phyloP scores from a whole-genome alignment of 2,797 vertebrate genomes.

The Rhinophrynus dorsalis region DNA sequence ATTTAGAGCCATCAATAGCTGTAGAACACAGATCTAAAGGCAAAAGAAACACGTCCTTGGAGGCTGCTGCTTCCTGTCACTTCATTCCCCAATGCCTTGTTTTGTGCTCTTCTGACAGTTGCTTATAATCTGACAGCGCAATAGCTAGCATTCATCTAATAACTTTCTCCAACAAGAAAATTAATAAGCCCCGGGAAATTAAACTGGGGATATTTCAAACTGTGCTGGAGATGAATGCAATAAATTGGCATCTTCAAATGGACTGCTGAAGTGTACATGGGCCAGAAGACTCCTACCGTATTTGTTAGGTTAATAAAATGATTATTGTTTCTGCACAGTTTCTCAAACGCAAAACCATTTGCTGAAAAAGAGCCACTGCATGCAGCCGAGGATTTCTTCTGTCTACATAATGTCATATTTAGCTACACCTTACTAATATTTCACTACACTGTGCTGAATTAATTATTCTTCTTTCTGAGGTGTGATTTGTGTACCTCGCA shows the following conservation, averaged over 20 bases:
- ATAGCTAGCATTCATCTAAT: neutral
- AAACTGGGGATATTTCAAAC: neutral
- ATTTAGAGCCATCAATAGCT: neutral
- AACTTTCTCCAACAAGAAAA: constrained; percentile 6
- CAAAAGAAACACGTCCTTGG: neutral
- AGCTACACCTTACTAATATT: no score
- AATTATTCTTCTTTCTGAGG: no score
- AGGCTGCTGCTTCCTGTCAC: neutral
- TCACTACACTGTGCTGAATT: no score
- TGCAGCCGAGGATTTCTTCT: no score
- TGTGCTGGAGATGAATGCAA: neutral
- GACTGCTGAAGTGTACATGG: constrained; percentile 2
- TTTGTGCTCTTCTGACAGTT: neutral
- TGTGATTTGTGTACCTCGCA: no score
- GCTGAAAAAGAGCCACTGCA: neutral
- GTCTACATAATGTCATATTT: no score
- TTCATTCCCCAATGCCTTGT: constrained; percentile 5
- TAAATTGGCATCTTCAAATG: constrained; percentile 12
- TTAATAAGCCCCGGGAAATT: constrained; percentile 10
- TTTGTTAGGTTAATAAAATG: constrained; percentile 2
- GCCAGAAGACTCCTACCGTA: neutral
- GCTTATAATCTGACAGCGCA: neutral
- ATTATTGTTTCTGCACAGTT: neutral
- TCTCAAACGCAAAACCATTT: neutral
- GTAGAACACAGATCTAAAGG: neutral